phyloP scores from a whole-genome alignment of 1,140 invertebrate genomes.

The Dendroctonus valens region DNA sequence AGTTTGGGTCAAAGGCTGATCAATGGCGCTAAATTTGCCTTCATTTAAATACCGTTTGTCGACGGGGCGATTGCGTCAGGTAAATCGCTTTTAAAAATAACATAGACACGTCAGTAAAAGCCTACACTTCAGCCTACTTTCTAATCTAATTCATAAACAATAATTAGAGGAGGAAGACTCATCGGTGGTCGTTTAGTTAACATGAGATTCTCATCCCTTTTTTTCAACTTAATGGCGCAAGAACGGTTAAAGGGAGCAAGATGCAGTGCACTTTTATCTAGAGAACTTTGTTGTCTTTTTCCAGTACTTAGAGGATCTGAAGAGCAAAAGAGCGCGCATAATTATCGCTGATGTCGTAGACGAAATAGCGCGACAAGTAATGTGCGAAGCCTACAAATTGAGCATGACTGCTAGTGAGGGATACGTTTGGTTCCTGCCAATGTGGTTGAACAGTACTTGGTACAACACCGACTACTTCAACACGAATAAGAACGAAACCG shows the following conservation, averaged over 20 bases:
- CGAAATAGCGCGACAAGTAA: conserved; percentile 62
- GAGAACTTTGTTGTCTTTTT: conserved; percentile 38
- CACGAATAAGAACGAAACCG: conserved; percentile 49
- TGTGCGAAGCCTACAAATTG: conserved; percentile 74
- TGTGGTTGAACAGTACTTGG: conserved; percentile 68
- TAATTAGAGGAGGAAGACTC: too few relatives aligned
- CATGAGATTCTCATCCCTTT: too few relatives aligned
- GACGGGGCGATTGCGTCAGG: too few relatives aligned
- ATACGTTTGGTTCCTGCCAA: conserved; percentile 82
- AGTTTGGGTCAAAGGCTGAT: not conserved
- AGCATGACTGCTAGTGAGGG: conserved; percentile 66
- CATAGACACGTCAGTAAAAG: too few relatives aligned
- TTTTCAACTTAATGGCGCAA: too few relatives aligned
- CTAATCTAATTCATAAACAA: too few relatives aligned
- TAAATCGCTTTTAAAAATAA: too few relatives aligned
- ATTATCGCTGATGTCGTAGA: conserved; percentile 81
- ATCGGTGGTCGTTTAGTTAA: too few relatives aligned
- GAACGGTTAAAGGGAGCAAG: too few relatives aligned
- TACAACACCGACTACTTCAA: conserved; percentile 66
- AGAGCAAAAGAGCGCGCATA: conserved; percentile 64
- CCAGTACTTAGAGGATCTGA: conserved; percentile 69
- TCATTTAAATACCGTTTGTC: too few relatives aligned
- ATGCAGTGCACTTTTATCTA: too few relatives aligned
- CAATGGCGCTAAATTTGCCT: not conserved
- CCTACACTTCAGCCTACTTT: too few relatives aligned